Conservation (phyloP, 2,797 vertebrate species). For the Artibeus jamaicensis region DNA sequence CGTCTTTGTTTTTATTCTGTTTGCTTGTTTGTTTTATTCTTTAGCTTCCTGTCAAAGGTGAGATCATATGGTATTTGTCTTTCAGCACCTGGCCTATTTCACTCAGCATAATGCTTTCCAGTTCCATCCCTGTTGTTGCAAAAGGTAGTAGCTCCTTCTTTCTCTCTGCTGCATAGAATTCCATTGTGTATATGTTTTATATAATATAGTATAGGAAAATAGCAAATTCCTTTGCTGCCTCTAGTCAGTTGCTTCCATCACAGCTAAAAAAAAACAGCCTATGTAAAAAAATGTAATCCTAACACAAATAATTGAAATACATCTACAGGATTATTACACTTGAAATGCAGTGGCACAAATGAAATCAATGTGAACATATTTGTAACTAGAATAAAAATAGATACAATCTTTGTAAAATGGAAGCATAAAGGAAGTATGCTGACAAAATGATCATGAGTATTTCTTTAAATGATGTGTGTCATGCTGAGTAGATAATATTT, state of each 20-base stretch:
- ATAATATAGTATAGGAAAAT: not conserved
- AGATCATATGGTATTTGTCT: too few species aligned
- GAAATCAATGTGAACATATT: constrained; percentile 21
- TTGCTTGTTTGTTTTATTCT: too few species aligned
- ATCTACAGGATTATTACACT: not conserved
- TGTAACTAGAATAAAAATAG: constrained; percentile 24
- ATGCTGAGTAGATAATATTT: not conserved
- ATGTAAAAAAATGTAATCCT: constrained; percentile 9
- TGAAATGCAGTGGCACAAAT: constrained; percentile 19
- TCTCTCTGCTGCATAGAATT: too few species aligned
- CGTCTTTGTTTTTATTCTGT: too few species aligned
- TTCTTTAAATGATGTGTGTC: constrained; percentile 18
- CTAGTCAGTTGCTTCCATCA: not conserved
- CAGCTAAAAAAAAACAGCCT: not conserved
- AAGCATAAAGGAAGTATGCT: not conserved
- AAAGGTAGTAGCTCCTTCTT: too few species aligned
- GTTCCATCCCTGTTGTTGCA: too few species aligned
- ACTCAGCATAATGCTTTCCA: too few species aligned
- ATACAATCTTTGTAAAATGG: not conserved
- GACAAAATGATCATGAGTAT: not conserved
- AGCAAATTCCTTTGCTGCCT: constrained; percentile 24
- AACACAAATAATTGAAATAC: constrained; percentile 46
- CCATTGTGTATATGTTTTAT: too few species aligned
- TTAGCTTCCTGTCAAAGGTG: too few species aligned
- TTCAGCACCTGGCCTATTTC: too few species aligned